phyloP scores from a whole-genome alignment of 2,888 invertebrate genomes.

The Dioctria rufipes region DNA sequence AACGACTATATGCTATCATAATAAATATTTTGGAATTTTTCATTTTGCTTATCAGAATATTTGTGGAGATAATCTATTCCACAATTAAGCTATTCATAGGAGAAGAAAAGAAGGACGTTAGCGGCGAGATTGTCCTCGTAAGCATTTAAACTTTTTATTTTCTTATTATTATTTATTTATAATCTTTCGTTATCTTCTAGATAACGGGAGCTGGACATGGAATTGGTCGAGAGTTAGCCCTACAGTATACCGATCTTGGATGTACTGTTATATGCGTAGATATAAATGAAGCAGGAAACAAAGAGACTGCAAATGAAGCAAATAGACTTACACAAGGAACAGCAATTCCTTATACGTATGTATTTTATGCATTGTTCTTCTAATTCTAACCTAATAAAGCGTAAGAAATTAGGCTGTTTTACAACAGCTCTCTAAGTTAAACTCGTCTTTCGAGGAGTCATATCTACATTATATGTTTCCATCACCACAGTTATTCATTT shows the following conservation, averaged over 20 bases:
- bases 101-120: slow-evolving; percentile 78
- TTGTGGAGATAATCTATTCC: slow-evolving; percentile 45
- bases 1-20: slow-evolving; percentile 13
- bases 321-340: slow-evolving; percentile 65
- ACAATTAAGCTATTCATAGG: slow-evolving; percentile 48
- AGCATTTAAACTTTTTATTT: slow-evolving; percentile 64
- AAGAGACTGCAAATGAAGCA: slow-evolving; percentile 77
- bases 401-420: too few species aligned
- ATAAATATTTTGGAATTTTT: slow-evolving; percentile 28
- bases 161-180: not conserved
- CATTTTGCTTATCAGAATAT: slow-evolving; percentile 29
- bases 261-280: slow-evolving; percentile 85
- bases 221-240: slow-evolving; percentile 84
- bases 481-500: not conserved
- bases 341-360: slow-evolving; percentile 72
- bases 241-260: slow-evolving; percentile 80
- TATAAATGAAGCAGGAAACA: slow-evolving; percentile 79
- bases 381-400: too few species aligned
- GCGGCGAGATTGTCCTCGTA: slow-evolving; percentile 84
- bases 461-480: not conserved
- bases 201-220: slow-evolving; percentile 90
- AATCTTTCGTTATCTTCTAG: slow-evolving; percentile 69
- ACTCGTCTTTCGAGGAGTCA: not conserved
- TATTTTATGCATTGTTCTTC: not conserved
- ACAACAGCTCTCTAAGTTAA: slow-evolving; percentile 14